Base-by-base conservation (phyloP, 2,113 vertebrate genomes). In the Pedionomus torquatus region DNA sequence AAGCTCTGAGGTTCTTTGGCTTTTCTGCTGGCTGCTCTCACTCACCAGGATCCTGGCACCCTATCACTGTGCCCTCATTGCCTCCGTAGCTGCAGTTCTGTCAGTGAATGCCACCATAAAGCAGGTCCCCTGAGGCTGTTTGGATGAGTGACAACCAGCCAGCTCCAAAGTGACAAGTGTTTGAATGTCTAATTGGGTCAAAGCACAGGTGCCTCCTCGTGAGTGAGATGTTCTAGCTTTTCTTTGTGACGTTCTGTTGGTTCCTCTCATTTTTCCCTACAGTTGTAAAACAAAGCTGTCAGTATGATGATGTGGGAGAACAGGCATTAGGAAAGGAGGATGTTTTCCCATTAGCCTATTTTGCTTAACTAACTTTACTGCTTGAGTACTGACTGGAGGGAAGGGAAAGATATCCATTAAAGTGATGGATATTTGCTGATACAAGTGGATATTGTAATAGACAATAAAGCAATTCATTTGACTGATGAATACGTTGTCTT, bases 151-250 rank as follows among this genome's bases (percentile, higher is more conserved):
- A 95, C 94, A 95, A 61, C 57, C 65, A 95, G 72, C 61, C 86
- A 97, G n/a, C 31, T 96, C 83, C n/a, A 70, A 93, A 95, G 54
- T 96, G 95, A 87, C 95, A 97, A 96, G 61, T 79, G n/a, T 93
- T 95, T 96, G 66, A 96, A 87, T 93, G 91, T 88, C 91, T 93
- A 97, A 95, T 66, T 95, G 95, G 95, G 95, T 97, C 91, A 96
- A 87, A 61, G 83, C 89, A 74, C 94, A 97, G 96, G 95, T 97
- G 74, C 83, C 54, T 96, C 80, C 72, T 90, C 63, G n/a, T 81
- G 68, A 91, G 52, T 90, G 86, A 87, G 80, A 69, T 89, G 70
- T 89, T 95, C 90, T 94, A 64, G 70, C 77, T 92, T 89, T 94
- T 72, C 70, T 85, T 41, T 87, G 31, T 84, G 63, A 70, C 0